These are phyloP conservation scores for Cottoperca gobio DNA, from an alignment of 2,797 vertebrate species.

Conservation along the genomic window DNA sequence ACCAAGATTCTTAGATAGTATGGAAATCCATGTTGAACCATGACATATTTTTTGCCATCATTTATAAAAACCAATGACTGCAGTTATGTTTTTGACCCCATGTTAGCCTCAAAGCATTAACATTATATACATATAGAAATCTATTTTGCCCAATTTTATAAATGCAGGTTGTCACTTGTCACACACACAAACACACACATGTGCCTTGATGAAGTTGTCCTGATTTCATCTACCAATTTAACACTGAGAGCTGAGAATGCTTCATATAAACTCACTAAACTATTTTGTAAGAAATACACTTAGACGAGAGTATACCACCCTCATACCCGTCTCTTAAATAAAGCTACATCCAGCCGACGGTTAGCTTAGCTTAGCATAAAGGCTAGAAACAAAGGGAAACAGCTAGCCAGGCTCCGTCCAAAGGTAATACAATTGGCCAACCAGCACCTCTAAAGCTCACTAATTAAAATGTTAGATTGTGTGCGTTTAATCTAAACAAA, in stretches of 20 bases:
- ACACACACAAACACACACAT: slow-evolving; percentile 28
- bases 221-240: slow-evolving; percentile 44
- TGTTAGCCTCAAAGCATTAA: slow-evolving; percentile 45
- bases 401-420: neutral
- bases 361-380: slow-evolving; percentile 15
- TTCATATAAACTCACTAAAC: neutral
- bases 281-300: slow-evolving; percentile 11
- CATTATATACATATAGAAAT: slow-evolving; percentile 42
- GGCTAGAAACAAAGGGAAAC: neutral
- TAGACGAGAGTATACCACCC: neutral
- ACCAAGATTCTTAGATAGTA: slow-evolving; percentile 68
- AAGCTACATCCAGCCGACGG: neutral
- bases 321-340: neutral
- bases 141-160: slow-evolving; percentile 69
- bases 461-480: neutral
- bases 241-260: slow-evolving; percentile 20
- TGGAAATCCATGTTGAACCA: slow-evolving; percentile 63
- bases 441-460: neutral
- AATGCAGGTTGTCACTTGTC: slow-evolving; percentile 59
- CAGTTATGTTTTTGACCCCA: slow-evolving; percentile 48
- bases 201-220: slow-evolving; percentile 80
- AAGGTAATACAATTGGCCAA: neutral
- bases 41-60: slow-evolving; percentile 59
- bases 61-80: slow-evolving; percentile 65
- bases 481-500: neutral